These are phyloP conservation scores for Leptarthrus brevirostris DNA, from an alignment of 2,888 invertebrate species.

Conservation along the genomic window DNA sequence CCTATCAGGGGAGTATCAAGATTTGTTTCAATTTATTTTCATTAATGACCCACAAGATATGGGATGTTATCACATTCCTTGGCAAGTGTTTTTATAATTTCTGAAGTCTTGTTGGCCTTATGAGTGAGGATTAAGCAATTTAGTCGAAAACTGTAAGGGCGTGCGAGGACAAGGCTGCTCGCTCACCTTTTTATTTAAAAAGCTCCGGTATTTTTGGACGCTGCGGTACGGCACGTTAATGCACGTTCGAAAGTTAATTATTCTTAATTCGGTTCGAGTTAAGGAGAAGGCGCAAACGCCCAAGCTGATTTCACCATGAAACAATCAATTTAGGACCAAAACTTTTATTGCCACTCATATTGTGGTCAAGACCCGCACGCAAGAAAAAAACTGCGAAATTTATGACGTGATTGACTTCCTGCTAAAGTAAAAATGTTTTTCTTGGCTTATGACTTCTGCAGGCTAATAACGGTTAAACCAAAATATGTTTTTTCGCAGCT, in stretches of 20 bases:
- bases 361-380: neutral
- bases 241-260: conserved; percentile 3
- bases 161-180: neutral
- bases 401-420: conserved; percentile 34
- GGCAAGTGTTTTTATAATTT: neutral
- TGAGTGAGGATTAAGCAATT: neutral
- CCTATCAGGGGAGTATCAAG: no score
- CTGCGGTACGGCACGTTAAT: neutral
- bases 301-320: conserved; percentile 14
- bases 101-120: neutral
- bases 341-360: conserved; percentile 18
- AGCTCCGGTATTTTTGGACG: neutral
- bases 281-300: conserved; percentile 3
- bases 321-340: conserved; percentile 41
- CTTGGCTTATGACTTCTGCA: conserved; percentile 36
- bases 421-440: conserved; percentile 18
- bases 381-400: conserved; percentile 2
- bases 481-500: conserved; percentile 31
- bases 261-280: conserved; percentile 3
- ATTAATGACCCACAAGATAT: neutral
- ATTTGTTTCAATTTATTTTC: conserved; percentile 21
- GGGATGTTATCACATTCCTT: neutral
- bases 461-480: conserved; percentile 16
- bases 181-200: neutral
- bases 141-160: neutral